These are phyloP conservation scores for Pipistrellus nathusii DNA, from an alignment of 2,797 vertebrate species.

Conservation along the genomic window DNA sequence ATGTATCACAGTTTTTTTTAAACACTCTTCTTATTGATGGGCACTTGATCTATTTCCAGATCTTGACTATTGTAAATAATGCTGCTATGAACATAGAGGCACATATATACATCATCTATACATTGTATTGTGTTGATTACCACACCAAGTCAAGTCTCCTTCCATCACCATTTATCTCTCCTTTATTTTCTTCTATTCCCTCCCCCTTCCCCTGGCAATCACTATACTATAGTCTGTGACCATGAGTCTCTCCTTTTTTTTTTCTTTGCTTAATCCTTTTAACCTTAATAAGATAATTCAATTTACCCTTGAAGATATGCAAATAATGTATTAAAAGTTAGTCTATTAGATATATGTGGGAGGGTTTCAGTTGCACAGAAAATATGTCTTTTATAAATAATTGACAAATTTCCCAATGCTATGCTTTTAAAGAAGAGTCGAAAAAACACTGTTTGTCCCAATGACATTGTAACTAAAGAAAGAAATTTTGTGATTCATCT, in stretches of 20 bases:
- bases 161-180: background rate
- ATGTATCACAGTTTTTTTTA: background rate
- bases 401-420: background rate
- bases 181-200: background rate
- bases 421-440: conserved; percentile 33
- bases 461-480: background rate
- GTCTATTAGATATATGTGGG: background rate
- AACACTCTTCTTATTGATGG: background rate
- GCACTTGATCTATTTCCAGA: background rate
- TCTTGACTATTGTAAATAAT: background rate
- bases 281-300: background rate
- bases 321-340: conserved; percentile 65
- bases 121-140: background rate
- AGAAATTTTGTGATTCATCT: background rate
- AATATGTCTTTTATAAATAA: conserved; percentile 56
- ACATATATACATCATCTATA: background rate
- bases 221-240: background rate
- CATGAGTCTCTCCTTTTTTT: background rate
- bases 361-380: background rate
- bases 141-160: background rate
- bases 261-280: background rate
- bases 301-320: conserved; percentile 22
- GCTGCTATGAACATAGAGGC: background rate
- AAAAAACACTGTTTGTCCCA: background rate
- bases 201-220: background rate